Evolutionary conservation across 92 coral and sea anemone genomes (phyloP), one percentile per base, ranked within the genome.

Genomic region (Porites cylindrica): DNA sequence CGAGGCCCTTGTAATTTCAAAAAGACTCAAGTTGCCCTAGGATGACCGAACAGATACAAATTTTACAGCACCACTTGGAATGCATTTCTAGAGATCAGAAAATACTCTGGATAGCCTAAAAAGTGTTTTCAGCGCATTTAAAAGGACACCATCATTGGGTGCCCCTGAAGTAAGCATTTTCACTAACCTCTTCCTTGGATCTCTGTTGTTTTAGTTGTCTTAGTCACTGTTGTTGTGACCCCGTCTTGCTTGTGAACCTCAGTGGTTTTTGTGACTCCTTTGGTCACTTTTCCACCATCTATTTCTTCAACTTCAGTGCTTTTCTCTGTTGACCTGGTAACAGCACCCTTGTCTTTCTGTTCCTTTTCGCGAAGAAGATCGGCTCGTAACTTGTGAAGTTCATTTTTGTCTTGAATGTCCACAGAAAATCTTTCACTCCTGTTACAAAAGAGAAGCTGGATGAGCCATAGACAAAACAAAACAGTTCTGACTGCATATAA

Each of bases 211-310:
- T 66, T 72, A 14, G 95, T 89, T 26, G 97, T 94, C 82, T 88
- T 94, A 24, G 95, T 94, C 61, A 90, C 75, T 17, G 94, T 88
- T 60, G 81, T 77, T 1, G 95, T 89, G 9, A 84, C 82, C 18
- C 95, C 97, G 1, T 79, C 95, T 1, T 58, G 82, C 50, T 79
- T 84, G 66, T 72, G 91, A 21, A 92, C 91, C 80, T 94, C 97
- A n/a, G 92, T 93, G 62, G 81, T 92, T 77, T 92, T 85, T 66
- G 85, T 90, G 43, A 81, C 86, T 20, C 83, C 87, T 68, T 88
- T 88, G n/a, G 75, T 67, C 16, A 71, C 77, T 75, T 75, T 66
- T 13, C 83, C 85, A 38, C 89, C 93, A 83, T 90, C 85, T 29
- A 75, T 61, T 70, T 86, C 84, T 19, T 67, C 68, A 56, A 83